Base-by-base conservation (phyloP, 2,113 vertebrate species). In the Bujurquina vittata region DNA sequence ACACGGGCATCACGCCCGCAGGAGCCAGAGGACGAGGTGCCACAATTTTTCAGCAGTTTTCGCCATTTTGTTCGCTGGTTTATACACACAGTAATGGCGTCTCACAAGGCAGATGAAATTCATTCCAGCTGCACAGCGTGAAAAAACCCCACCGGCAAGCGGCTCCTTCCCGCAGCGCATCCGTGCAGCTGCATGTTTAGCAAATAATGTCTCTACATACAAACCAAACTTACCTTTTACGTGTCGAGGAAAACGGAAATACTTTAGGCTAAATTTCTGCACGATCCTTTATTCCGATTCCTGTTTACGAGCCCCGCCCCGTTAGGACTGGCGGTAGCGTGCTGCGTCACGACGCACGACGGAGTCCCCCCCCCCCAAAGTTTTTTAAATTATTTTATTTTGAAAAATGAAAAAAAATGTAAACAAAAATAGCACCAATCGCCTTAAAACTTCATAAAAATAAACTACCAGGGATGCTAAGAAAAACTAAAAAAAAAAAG, bases 61-160 rank as follows among this genome's bases (percentile, higher is more conserved):
- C 94, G 95, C 96, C 96, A 96, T 96, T 96, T 96, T 96, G 95
- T 95, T 88, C 85, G 91, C 91, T 79, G 88, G 85, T 92, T 84
- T 87, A 63, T 43, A 88, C 89, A 88, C 87, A 92, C 93, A 93
- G 93, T 95, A 94, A 96, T 96, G 95, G 96, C 96, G 96, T 93
- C 95, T 95, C 89, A 89, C 84, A 87, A 90, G 87, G 88, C 81
- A 81, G 91, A 92, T 83, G 84, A 79, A 80, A 89, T 85, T 74
- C 65, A 84, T 88, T 86, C 89, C 85, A 84, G 49, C 57, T 84
- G 75, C 84, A 84, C 18, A 49, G 35, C 75, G 61, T 55, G 57
- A 89, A 89, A 37, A 18, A 20, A 2, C 31, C n/a, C n/a, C n/a
- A 12, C 23, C 33, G 33, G 10, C 2, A 26, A 3, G 4, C 23